Conservation (phyloP, 2,113 vertebrate genomes). For the Microtus oregoni region DNA sequence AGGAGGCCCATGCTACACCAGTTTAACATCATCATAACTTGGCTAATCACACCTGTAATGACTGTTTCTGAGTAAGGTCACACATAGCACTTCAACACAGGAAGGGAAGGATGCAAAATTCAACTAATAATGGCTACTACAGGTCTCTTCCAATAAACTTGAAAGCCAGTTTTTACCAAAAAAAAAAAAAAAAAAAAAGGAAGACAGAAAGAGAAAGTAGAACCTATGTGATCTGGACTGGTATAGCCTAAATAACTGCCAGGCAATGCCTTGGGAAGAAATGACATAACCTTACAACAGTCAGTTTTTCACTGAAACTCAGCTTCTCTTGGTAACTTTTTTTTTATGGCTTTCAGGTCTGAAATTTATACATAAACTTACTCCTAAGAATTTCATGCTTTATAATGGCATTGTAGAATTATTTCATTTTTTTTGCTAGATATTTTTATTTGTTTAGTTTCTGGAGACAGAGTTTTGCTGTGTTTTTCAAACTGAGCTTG, state of each 20-base stretch:
- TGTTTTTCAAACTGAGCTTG: not conserved
- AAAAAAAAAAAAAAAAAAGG: too few species aligned
- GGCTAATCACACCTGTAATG: not conserved
- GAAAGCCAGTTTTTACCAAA: not conserved
- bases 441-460: not conserved
- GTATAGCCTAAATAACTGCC: not conserved
- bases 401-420: not conserved
- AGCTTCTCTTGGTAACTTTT: not conserved
- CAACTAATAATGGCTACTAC: not conserved
- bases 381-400: not conserved
- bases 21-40: not conserved
- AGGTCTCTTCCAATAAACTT: not conserved
- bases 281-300: not conserved
- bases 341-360: not conserved
- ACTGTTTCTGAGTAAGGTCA: not conserved
- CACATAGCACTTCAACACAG: not conserved
- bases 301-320: not conserved
- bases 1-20: not conserved
- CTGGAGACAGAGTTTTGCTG: not conserved
- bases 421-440: not conserved
- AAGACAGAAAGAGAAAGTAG: too few species aligned
- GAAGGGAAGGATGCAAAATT: not conserved
- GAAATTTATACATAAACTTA: not conserved
- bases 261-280: not conserved
- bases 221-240: not conserved